These are phyloP conservation scores for Mythimna vitellina DNA, from an alignment of 2,888 invertebrate genomes.

Conservation along the genomic window DNA sequence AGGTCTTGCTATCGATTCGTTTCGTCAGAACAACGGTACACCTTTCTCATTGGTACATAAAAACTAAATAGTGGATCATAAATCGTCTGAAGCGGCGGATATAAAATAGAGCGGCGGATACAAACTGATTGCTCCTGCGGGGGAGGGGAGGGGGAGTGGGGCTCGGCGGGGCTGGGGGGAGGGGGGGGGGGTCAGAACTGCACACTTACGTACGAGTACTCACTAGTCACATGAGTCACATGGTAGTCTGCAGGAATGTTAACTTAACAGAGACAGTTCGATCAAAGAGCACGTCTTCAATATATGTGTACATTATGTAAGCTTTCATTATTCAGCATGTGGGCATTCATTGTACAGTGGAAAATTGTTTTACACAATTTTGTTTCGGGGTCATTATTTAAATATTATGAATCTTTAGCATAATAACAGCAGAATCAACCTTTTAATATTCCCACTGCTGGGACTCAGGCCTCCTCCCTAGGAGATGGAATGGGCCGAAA, in stretches of 20 bases:
- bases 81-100: constrained; percentile 31
- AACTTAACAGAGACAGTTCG: background rate
- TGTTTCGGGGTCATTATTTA: background rate
- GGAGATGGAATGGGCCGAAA: no score
- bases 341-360: background rate
- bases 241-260: no score
- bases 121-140: constrained; percentile 32
- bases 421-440: no score
- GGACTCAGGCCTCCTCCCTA: no score
- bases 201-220: background rate
- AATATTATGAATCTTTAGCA: background rate
- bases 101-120: constrained; percentile 38
- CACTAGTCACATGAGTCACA: background rate
- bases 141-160: background rate
- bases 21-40: background rate
- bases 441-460: no score
- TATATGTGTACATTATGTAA: background rate
- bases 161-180: background rate
- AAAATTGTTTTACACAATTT: background rate
- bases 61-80: constrained; percentile 44
- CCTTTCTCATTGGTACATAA: constrained; percentile 20
- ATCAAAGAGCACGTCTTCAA: background rate
- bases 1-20: background rate
- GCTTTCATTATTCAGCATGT: background rate
- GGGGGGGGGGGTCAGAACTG: background rate